A percentile compares a stretch with the other conserved stretches of the same genome.
Evolutionary conservation across 2,888 invertebrate species (phyloP).

Genomic region (Drosophila leonis): DNA sequence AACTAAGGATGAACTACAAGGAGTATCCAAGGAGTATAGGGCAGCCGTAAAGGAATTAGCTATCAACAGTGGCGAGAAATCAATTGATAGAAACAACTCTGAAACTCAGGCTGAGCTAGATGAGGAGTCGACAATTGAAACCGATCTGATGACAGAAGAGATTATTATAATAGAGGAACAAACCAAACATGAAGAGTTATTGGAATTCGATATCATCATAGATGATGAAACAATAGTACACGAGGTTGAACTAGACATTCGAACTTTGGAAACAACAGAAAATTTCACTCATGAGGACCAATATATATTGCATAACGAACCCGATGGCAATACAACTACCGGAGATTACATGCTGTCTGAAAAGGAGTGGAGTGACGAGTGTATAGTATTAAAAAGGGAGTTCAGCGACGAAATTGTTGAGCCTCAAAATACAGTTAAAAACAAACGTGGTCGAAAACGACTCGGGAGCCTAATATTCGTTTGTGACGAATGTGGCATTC

Average conservation of each 20-base stretch:
- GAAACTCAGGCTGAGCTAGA: conserved; percentile 13
- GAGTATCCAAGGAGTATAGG: conserved; percentile 43
- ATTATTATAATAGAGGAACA: conserved; percentile 6
- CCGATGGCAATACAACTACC: background rate
- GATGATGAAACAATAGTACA: conserved; percentile 24
- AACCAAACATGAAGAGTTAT: conserved; percentile 6
- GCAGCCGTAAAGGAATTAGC: conserved; percentile 18
- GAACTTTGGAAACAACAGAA: background rate
- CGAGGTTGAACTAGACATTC: conserved; percentile 6
- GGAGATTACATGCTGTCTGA: conserved; percentile 14
- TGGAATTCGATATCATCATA: conserved; percentile 46
- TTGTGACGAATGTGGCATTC: conserved; percentile 68
- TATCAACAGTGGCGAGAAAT: conserved; percentile 8
- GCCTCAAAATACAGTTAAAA: conserved; percentile 20
- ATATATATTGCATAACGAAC: conserved; percentile 6
- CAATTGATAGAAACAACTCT: background rate
- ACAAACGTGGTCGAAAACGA: conserved; percentile 37
- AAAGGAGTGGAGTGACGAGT: conserved; percentile 25
- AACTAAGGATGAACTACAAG: conserved; percentile 32
- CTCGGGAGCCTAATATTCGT: conserved; percentile 44
- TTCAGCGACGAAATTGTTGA: conserved; percentile 18
- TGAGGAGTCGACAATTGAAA: conserved; percentile 15
- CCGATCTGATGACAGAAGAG: background rate
- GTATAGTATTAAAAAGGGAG: conserved; percentile 17
- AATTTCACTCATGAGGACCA: background rate